These are phyloP conservation scores for Meriones psammophilus DNA, from an alignment of 2,797 vertebrate genomes.

Conservation along the genomic window DNA sequence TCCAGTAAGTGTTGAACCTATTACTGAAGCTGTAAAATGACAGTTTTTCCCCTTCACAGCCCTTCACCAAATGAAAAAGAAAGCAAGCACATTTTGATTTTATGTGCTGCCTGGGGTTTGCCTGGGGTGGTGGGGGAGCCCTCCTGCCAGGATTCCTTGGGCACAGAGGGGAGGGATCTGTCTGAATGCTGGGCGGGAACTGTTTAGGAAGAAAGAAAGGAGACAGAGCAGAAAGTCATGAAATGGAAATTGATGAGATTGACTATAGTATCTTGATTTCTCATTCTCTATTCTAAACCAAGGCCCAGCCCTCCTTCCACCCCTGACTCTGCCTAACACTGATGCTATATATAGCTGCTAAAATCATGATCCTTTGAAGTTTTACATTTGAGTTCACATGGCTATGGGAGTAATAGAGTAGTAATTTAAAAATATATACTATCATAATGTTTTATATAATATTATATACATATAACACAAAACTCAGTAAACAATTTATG, in stretches of 20 bases:
- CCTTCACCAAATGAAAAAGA: constrained; percentile 6
- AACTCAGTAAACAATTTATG: background rate
- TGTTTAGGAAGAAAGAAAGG: background rate
- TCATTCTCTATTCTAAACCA: background rate
- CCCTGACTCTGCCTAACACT: background rate
- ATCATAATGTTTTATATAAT: too few relatives aligned
- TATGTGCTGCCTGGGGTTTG: background rate
- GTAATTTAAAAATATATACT: background rate
- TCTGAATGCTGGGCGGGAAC: background rate
- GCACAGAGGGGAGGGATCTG: too few relatives aligned
- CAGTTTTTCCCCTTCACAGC: background rate
- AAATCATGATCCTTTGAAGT: background rate
- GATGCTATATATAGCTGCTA: background rate
- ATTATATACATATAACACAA: background rate
- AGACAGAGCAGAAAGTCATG: background rate
- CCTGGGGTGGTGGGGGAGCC: background rate
- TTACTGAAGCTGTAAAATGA: background rate
- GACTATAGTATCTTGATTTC: background rate
- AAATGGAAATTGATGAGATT: rapidly evolving
- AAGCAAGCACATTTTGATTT: background rate
- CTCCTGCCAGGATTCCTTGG: background rate
- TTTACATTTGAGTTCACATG: background rate
- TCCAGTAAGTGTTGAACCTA: background rate
- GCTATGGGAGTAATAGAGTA: background rate
- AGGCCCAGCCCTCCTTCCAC: background rate